Conservation (phyloP, 2,113 vertebrate genomes). For the Noturus placidus region DNA sequence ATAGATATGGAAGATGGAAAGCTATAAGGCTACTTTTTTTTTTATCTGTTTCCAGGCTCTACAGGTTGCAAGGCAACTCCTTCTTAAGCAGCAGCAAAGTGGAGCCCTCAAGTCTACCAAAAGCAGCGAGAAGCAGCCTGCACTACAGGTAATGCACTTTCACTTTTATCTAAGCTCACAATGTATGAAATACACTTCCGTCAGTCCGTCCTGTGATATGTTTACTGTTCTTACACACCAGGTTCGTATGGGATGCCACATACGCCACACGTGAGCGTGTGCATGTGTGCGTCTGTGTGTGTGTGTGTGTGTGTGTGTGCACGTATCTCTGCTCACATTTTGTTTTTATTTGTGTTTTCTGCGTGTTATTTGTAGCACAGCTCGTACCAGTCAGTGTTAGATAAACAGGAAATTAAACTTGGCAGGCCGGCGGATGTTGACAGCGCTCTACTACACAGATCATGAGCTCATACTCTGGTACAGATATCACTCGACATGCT, state of each 20-base stretch:
- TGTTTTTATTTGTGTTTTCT: conserved; percentile 35
- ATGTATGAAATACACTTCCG: neutral
- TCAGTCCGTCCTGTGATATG: neutral
- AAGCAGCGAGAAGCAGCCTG: conserved; percentile 88
- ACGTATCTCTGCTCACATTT: neutral
- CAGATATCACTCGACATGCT: conserved; percentile 38
- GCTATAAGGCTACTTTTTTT: conserved; percentile 49
- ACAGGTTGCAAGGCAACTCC: conserved; percentile 92
- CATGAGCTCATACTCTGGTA: conserved; percentile 26
- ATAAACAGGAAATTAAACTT: conserved; percentile 75
- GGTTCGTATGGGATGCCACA: neutral
- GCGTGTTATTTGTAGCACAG: conserved; percentile 44
- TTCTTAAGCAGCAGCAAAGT: conserved; percentile 85
- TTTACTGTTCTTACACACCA: neutral
- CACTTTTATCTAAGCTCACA: neutral
- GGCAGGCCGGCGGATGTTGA: conserved; percentile 50
- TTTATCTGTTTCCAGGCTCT: conserved; percentile 78
- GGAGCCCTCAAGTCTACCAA: conserved; percentile 87
- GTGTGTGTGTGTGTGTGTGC: conserved; percentile 43
- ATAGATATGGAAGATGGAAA: conserved; percentile 55
- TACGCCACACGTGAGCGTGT: neutral
- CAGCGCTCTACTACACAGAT: conserved; percentile 31
- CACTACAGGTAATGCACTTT: conserved; percentile 81
- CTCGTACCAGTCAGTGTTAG: conserved; percentile 57
- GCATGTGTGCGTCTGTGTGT: conserved; percentile 40